Base-by-base conservation (phyloP, 2,797 vertebrate genomes). In the Dallia pectoralis region DNA sequence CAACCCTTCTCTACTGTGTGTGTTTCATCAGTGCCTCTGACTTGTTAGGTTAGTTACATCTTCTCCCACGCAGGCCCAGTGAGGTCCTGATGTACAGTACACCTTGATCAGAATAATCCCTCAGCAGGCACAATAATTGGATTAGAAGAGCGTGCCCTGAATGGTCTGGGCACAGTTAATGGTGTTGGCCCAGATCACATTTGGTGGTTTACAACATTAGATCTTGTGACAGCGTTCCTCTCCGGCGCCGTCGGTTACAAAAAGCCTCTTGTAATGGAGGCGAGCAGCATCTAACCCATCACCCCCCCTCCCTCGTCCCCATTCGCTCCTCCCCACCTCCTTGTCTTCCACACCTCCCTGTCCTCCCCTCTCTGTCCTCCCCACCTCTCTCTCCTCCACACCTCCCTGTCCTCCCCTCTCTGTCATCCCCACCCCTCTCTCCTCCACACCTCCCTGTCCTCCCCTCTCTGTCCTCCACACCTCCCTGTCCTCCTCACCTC, bases 81-180 rank as follows among this genome's bases (percentile, higher is more conserved):
- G 36, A 76, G 53, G 74, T 74, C 69, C 75, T 70, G 84, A 62
- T 49, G 40, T 19, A 51, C 67, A n/a, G 76, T 73, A 74, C 78
- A 80, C 71, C 79, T 85, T 76, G 69, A 82, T 69, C 74, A 71
- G 56, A 82, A 81, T 86, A 84, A 87, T 87, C 85, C 72, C 44
- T 70, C n/a, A 78, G 71, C 82, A 59, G 84, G 85, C 75, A 33
- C 59, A 85, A 83, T 86, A 89, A 85, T 88, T 83, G 77, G 84
- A 91, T 91, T 88, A 87, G 75, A 8, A 29, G 65, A n/a, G 14
- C 3, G 11, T 33, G 40, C 8, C 18, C 59, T 63, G 61, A 19
- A 80, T 44, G 69, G 29, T 40, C 27, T 72, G 69, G 47, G 74
- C 66, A 15, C 12, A 36, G 65, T 51, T 59, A 76, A 75, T 56